Base-by-base conservation (phyloP, 2,113 vertebrate genomes). In the Melospiza melodia region DNA sequence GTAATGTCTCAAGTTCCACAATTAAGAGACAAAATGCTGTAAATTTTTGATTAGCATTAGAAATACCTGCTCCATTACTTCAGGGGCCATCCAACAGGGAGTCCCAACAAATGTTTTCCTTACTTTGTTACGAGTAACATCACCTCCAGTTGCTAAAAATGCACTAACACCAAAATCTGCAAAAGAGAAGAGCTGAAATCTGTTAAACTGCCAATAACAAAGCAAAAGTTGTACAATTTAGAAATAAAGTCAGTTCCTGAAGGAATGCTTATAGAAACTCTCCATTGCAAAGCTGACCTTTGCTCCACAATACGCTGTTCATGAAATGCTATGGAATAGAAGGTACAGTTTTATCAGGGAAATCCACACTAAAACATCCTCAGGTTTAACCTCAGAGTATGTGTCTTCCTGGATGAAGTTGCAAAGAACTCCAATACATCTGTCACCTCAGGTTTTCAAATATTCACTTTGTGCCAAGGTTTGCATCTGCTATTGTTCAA, bases 1-100 rank as follows among this genome's bases (percentile, higher is more conserved):
- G 49, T 43, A 43, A 62, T 6, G 14, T 33, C 62, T 85, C 58
- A 84, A 58, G 25, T 63, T 84, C 57, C 48, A 89, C 65, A 94
- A 68, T 27, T 21, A 63, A 39, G 68, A 62, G 18, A 81, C 2
- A 49, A 77, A 35, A 49, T 10, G 6, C 16, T 78, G 79, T 14
- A 14, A 4, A 11, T 5, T 23, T 67, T 33, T n/a, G 23, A 35
- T 69, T 39, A 76, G 55, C 9, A 18, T 76, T 66, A 88, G 66
- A 33, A 96, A 97, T 97, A 99, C 99, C 99, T 99, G 99, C 95
- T 99, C 99, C 99, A 99, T 99, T 94, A 99, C 99, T 98, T 99
- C 99, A 54, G 99, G 99, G n/a, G 99, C 99, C 99, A 99, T 99
- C 99, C 99, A 99, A 96, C 99, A 99, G 1, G 99, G 99, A 65